Evolutionary conservation across 2,113 vertebrate species (phyloP).

Genomic region (Gallinago media): DNA sequence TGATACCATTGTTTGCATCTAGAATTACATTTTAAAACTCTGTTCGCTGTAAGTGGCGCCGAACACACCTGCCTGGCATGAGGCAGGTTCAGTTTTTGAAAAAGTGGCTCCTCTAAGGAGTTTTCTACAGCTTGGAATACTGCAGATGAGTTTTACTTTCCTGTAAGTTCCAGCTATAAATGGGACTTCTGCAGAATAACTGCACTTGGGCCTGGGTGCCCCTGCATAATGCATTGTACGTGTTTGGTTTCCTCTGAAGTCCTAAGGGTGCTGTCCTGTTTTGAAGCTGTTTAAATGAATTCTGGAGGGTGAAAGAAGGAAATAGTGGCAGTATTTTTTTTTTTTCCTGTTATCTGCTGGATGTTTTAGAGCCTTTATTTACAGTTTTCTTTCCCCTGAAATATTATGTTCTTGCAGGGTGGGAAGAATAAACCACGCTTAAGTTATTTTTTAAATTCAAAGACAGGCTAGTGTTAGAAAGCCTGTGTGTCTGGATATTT

Average conservation of each 20-base stretch:
- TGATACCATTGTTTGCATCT: neutral
- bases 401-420: neutral
- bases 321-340: neutral
- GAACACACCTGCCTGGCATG: rapidly evolving
- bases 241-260: neutral
- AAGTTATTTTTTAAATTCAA: neutral
- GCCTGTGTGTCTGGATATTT: neutral
- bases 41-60: rapidly evolving
- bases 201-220: neutral
- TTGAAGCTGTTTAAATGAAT: neutral
- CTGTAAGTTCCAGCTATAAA: neutral
- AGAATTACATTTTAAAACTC: neutral
- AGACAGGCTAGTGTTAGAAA: neutral
- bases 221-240: rapidly evolving
- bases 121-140: neutral
- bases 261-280: neutral
- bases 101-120: neutral
- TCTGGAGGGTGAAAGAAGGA: neutral
- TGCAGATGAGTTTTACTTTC: neutral
- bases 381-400: neutral
- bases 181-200: neutral
- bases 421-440: neutral
- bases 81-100: neutral
- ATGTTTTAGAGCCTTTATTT: neutral
- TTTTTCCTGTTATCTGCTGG: neutral